These are phyloP conservation scores for Morinoia aosen DNA, from an alignment of 2,888 invertebrate species.

Conservation along the genomic window DNA sequence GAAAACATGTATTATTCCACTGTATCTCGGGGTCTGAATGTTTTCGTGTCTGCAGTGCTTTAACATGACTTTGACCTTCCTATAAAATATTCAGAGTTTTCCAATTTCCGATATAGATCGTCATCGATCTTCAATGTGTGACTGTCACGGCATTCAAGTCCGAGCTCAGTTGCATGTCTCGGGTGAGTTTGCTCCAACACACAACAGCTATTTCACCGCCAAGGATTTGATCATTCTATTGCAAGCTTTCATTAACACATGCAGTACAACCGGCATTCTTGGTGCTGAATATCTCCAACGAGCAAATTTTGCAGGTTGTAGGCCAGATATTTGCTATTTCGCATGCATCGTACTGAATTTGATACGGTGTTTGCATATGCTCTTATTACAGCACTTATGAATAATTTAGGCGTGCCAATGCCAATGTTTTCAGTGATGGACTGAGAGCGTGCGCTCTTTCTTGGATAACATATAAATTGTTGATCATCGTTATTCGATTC, in stretches of 20 bases:
- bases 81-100: neutral
- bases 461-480: no score
- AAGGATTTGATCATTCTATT: neutral
- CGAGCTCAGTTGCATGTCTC: neutral
- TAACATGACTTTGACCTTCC: neutral
- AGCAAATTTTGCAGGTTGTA: no score
- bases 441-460: no score
- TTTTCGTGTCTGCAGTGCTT: neutral
- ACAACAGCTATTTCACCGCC: neutral
- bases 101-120: neutral
- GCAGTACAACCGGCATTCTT: neutral
- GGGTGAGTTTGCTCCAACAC: neutral
- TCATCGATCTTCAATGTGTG: neutral
- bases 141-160: neutral
- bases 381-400: no score
- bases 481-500: no score
- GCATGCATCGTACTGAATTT: no score
- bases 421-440: no score
- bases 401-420: no score
- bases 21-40: neutral
- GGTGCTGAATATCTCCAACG: no score
- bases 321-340: no score
- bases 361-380: no score
- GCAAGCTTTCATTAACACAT: neutral
- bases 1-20: neutral